Base-by-base conservation (phyloP, 2,888 invertebrate genomes). In the Hydriomena furcata region DNA sequence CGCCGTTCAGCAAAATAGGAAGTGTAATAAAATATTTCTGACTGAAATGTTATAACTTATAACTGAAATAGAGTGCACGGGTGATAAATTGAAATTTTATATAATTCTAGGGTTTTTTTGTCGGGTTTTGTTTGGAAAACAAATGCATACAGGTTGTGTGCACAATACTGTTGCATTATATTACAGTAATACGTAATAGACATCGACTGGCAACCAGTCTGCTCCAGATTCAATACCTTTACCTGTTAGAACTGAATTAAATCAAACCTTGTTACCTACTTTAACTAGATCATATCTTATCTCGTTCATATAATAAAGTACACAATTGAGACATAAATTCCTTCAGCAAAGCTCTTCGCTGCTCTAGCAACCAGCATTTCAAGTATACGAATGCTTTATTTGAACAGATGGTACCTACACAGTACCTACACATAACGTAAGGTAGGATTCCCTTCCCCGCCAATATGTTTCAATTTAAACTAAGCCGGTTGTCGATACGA, bases 391-490 rank as follows among this genome's bases (percentile, higher is more conserved):
- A 58, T 60, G 62, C 71, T 73, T 73, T 73, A 73, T 77, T 74
- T 68, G 72, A 75, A 76, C 77, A 73, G 68, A 78, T 75, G 72
- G 68, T 74, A 68, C 68, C 25, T 68, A 67, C 69, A 67, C 68
- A 71, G 46, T 53, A 48, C 34, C 37, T 51, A 61, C 52, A 58
- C 50, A 48, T 54, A 54, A 50, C 68, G 72, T 71, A 74, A 83
- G 79, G 79, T 73, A 76, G 73, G 77, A 77, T 82, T 79, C 75
- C 75, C 68, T 78, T 77, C 74, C 66, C 75, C 71, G 66, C 81
- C 87, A 86, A 88, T 88, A 86, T 82, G 82, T 88, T 86, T 88
- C 88, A 86, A 88, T 88, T 86, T 86, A 79, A 82, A 82, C 73
- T 85, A 87, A 88, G 87, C 86, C 83, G 82, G 77, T 86, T 85